Conservation (phyloP, 2,797 vertebrate species). For the Rhynchotus rufescens region DNA sequence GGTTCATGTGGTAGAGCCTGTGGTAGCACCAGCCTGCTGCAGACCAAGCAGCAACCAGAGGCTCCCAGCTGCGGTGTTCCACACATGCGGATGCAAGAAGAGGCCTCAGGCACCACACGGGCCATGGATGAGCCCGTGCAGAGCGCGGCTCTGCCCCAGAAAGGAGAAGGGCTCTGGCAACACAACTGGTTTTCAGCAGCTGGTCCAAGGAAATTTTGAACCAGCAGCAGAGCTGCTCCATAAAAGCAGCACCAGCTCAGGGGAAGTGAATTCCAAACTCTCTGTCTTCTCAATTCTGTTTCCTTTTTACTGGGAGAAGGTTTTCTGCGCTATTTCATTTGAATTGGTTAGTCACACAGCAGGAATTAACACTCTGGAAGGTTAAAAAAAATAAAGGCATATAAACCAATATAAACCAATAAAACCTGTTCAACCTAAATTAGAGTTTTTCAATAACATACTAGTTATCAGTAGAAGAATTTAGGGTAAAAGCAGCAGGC, state of each 20-base stretch:
- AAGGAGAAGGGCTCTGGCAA: not conserved
- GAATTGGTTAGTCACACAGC: not conserved
- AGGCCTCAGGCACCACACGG: rapidly evolving
- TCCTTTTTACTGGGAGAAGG: not conserved
- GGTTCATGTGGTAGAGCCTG: not conserved
- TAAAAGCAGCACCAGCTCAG: not conserved
- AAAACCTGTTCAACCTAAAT: not conserved
- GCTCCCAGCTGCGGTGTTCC: not conserved
- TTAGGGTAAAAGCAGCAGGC: not conserved
- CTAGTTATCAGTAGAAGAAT: not conserved
- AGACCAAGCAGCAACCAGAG: not conserved
- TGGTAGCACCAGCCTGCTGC: not conserved
- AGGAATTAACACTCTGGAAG: not conserved
- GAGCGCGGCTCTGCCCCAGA: not conserved
- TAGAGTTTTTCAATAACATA: not conserved
- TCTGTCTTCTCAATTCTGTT: not conserved
- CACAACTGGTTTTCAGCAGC: not conserved
- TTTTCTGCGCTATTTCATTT: not conserved
- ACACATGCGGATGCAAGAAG: not conserved
- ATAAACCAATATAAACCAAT: not conserved
- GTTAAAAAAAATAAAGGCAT: not conserved
- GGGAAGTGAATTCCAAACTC: not conserved
- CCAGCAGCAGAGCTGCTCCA: not conserved
- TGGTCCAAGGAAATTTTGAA: not conserved
- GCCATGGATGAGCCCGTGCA: not conserved